These are phyloP conservation scores for Syritta pipiens DNA, from an alignment of 2,888 invertebrate species.

Conservation along the genomic window DNA sequence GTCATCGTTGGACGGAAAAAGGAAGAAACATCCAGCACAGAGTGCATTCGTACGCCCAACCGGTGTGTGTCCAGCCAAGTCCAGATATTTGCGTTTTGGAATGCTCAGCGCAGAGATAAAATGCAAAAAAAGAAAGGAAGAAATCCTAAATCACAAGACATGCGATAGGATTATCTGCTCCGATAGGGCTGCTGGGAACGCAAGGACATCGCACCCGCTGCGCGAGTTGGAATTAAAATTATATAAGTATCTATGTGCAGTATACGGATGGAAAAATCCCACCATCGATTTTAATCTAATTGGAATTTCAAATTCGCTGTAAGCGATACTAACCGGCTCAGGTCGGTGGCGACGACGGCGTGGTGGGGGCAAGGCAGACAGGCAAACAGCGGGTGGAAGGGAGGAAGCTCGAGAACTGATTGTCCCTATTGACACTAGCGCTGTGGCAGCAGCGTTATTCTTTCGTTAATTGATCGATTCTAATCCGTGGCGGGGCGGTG, in stretches of 20 bases:
- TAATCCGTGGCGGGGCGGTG: conserved; percentile 48
- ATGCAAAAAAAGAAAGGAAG: conserved; percentile 22
- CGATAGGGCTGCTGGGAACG: background rate
- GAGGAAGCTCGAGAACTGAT: conserved; percentile 22
- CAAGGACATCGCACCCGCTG: conserved; percentile 61
- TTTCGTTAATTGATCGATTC: conserved; percentile 66
- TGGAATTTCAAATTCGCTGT: conserved; percentile 67
- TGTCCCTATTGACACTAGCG: conserved; percentile 44
- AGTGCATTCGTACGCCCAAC: conserved; percentile 22
- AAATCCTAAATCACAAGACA: conserved; percentile 59
- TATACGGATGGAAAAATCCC: conserved; percentile 41
- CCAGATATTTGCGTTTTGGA: conserved; percentile 49
- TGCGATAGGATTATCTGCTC: conserved; percentile 40
- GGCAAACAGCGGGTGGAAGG: conserved; percentile 1
- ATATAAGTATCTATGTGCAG: conserved; percentile 50
- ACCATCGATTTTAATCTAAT: conserved; percentile 67
- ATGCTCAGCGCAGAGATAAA: conserved; percentile 41
- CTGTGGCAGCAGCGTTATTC: conserved; percentile 39
- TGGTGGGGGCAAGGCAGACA: no score
- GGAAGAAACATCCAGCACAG: background rate
- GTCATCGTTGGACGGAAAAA: background rate
- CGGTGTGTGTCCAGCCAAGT: conserved; percentile 20
- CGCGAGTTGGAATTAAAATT: conserved; percentile 51
- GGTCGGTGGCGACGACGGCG: background rate
- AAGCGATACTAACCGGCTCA: conserved; percentile 46